Conservation (phyloP, 2,888 invertebrate genomes). For the Anodontia alba region DNA sequence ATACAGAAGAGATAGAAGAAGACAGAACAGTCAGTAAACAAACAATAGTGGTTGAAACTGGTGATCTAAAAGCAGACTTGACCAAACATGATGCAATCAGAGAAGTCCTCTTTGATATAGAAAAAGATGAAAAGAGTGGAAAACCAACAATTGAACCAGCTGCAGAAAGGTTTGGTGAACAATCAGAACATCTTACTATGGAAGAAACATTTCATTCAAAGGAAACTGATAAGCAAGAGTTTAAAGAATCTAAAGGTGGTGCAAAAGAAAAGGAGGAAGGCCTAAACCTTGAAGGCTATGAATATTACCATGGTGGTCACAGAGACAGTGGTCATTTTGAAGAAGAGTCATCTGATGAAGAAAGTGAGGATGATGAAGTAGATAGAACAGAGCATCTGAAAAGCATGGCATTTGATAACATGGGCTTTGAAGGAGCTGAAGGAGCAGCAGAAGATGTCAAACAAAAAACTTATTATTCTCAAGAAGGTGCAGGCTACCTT, state of each 20-base stretch:
- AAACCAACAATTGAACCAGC: constrained; percentile 37
- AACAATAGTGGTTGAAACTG: constrained; percentile 38
- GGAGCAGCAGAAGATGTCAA: constrained; percentile 67
- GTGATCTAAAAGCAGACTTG: constrained; percentile 30
- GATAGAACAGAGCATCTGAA: constrained; percentile 44
- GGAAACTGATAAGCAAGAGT: constrained; percentile 25
- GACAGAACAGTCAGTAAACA: constrained; percentile 30
- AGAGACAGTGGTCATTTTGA: constrained; percentile 62
- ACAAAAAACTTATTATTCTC: constrained; percentile 21
- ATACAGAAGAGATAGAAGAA: constrained; percentile 35
- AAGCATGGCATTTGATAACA: constrained; percentile 85
- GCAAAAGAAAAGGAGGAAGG: constrained; percentile 35
- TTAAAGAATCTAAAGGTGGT: not conserved
- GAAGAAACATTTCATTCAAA: constrained; percentile 32
- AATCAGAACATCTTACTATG: constrained; percentile 32
- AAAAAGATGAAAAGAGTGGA: constrained; percentile 18
- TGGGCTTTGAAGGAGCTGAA: constrained; percentile 82
- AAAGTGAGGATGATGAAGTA: constrained; percentile 39
- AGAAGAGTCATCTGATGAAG: constrained; percentile 51
- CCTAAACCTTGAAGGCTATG: constrained; percentile 29
- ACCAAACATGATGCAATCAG: constrained; percentile 46
- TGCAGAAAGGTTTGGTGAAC: constrained; percentile 49
- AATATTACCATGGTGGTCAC: constrained; percentile 18
- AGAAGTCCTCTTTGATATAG: constrained; percentile 54
- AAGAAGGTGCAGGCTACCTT: constrained; percentile 3